These are phyloP conservation scores for Myotis vivesi DNA, from an alignment of 2,797 vertebrate genomes.

Conservation along the genomic window DNA sequence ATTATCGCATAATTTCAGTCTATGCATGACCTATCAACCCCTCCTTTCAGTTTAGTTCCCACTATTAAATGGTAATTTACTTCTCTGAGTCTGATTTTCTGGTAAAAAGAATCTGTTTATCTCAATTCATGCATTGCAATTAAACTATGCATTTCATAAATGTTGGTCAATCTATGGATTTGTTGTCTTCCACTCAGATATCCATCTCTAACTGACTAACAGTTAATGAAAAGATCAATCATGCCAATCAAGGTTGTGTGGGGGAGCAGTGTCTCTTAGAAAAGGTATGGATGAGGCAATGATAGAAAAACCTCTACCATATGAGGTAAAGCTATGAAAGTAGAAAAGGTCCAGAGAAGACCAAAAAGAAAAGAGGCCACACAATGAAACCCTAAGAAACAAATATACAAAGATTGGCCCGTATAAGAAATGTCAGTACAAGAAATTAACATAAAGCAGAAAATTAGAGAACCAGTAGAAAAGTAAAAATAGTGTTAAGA, in stretches of 20 bases:
- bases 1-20: not conserved
- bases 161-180: not conserved
- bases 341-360: not conserved
- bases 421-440: not conserved
- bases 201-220: not conserved
- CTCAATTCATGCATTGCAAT: not conserved
- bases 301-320: not conserved
- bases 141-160: not conserved
- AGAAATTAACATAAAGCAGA: not conserved
- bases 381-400: not conserved
- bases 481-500: not conserved
- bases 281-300: not conserved
- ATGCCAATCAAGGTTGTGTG: not conserved
- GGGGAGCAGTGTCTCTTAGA: not conserved
- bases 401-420: not conserved
- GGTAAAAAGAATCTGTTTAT: not conserved
- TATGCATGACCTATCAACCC: not conserved
- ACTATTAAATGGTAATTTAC: not conserved
- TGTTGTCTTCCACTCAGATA: not conserved
- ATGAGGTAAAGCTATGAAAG: not conserved
- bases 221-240: not conserved
- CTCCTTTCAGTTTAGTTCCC: not conserved
- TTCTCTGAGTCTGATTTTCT: not conserved
- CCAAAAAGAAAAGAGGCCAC: not conserved
- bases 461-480: not conserved